Percentiles rank a stretch among this genome's conserved stretches.
phyloP scores from a whole-genome alignment of 2,888 invertebrate genomes.

The Drosophila acutilabella region DNA sequence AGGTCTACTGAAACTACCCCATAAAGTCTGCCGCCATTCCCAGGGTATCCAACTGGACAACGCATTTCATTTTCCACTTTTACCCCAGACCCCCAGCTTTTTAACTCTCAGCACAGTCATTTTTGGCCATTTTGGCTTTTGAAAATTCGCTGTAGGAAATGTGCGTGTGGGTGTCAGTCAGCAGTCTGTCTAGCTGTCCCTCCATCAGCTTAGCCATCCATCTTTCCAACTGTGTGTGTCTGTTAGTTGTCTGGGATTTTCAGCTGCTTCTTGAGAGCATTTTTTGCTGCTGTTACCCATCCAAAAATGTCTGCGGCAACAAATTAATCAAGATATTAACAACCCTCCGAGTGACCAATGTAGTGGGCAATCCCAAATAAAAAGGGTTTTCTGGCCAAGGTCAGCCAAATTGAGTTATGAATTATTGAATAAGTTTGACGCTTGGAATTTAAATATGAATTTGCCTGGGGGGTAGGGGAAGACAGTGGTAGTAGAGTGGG shows the following conservation, averaged over 20 bases:
- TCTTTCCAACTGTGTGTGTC: constrained; percentile 16
- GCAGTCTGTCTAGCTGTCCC: neutral
- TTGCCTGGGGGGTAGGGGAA: neutral
- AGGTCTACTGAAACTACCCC: neutral
- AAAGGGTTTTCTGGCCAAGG: constrained; percentile 61
- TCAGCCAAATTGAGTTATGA: constrained; percentile 69
- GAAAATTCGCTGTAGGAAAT: constrained; percentile 75
- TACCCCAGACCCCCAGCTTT: neutral
- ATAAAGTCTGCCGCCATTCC: too few relatives aligned
- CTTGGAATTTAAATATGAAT: constrained; percentile 59
- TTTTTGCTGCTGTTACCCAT: constrained; percentile 27
- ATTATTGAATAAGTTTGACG: constrained; percentile 70
- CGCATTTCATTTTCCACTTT: constrained; percentile 7
- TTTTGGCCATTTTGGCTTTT: constrained; percentile 40
- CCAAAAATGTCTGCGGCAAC: constrained; percentile 52
- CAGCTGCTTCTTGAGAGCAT: neutral
- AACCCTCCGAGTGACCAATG: constrained; percentile 56
- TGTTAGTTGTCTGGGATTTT: constrained; percentile 28
- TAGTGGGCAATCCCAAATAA: constrained; percentile 24
- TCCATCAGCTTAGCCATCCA: neutral
- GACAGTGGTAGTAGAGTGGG: neutral
- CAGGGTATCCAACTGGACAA: constrained; percentile 6
- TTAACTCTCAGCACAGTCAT: constrained; percentile 5
- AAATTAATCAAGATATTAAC: constrained; percentile 80
- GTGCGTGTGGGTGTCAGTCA: constrained; percentile 54